Evolutionary conservation across 2,888 invertebrate species (phyloP), one percentile per base, ranked within the genome.

Genomic region (Girardia tigrina): DNA sequence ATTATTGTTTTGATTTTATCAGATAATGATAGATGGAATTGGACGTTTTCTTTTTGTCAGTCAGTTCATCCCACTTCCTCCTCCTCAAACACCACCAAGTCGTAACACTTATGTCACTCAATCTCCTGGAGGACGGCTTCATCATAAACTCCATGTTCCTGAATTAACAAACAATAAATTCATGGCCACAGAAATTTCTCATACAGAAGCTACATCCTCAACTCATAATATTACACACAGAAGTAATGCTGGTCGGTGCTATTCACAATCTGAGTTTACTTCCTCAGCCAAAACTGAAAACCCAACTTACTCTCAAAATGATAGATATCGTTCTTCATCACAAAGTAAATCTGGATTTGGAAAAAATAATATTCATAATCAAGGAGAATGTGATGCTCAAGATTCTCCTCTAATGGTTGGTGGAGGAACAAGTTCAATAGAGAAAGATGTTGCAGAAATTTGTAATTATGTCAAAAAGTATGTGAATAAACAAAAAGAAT

Each of bases 1-100:
- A 36, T 12, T 56, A 56, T 20, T 56, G 23, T 56, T 56, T 56
- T 56, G 4, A 56, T 56, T 72, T 29, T 42, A n/a, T 12, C 42
- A 76, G 77, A 26, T 76, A 28, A 75, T 76, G 27, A 75, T 76
- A 27, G 77, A 76, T 14, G 27, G 28, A 14, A 29, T 76, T 28
- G 77, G 77, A 12, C 36, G 71, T 26, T 12, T 77, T 26, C 73
- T 78, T 26, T 77, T 75, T 56, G 78, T 77, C 23, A 73, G 74
- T 28, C 74, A 74, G 20, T 74, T 56, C 20, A 28, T 74, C 12
- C 74, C 74, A 6, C 56, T 74, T n/a, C 56, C 74, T 2, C 26
- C 42, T 26, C 29, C 36, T n/a, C 23, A 42, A 42, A 12, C 26
- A 26, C 26, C 26, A 14, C 23, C 2, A 28, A 74, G 16, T 23